Base-by-base conservation (phyloP, 2,888 invertebrate species). In the Agrilus mali region DNA sequence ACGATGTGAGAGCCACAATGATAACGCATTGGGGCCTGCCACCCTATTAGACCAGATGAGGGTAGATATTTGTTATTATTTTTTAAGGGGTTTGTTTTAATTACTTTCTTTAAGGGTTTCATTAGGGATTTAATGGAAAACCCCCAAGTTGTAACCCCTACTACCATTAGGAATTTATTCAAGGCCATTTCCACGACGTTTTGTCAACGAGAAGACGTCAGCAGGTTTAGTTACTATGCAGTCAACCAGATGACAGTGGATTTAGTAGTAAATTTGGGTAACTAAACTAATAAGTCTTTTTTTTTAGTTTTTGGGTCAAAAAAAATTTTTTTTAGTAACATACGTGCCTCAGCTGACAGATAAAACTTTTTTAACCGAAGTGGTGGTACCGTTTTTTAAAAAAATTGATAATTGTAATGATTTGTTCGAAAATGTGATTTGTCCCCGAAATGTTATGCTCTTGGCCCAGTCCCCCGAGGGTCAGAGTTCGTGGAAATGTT, bases 191-290 rank as follows among this genome's bases (percentile, higher is more conserved):
- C 16, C 6, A 27, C 16, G 35, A 14, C 16, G 35, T 35, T 35
- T 35, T 8, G 35, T 35, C 15, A 16, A 35, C 2, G 35, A 10
- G 35, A 35, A 35, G 35, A 15, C 15, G 8, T 15, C 16, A 35
- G 35, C 35, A 15, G 4, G 15, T 16, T 16, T 13, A 15, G 35
- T 15, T 15, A 35, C 10, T 10, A 27, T 10, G 46, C 48, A 17
- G 57, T 61, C 16, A 57, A 57, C 42, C 50, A 50, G 10, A 53
- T 55, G 33, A 43, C 60, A 2, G 47, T 63, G 10, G 63, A 64
- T 46, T 46, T 61, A 5, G 45, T 52, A 4, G 46, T 62, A 27
- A 43, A 63, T 32, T 34, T 63, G 45, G 51, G 64, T 65, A n/a
- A n/a, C n/a, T n/a, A n/a, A n/a, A n/a, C n/a, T n/a, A n/a, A n/a